phyloP scores from a whole-genome alignment of 2,888 invertebrate species.

The Drosophila kanekoi region DNA sequence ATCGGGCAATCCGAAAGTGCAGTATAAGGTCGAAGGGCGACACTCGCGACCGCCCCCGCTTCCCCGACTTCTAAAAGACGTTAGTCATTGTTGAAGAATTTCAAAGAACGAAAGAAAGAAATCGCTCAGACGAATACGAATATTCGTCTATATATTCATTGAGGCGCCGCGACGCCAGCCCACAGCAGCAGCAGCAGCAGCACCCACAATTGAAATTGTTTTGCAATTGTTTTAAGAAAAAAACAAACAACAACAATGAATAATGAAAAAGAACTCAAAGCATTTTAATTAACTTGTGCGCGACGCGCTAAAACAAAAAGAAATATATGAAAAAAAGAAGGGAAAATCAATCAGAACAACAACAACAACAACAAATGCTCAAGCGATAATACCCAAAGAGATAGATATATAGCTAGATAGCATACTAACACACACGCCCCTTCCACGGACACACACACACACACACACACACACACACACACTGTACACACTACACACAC shows the following conservation, averaged over 20 bases:
- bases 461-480: background rate
- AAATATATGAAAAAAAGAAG: slow-evolving; percentile 3
- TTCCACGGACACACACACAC: background rate
- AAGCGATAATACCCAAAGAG: slow-evolving; percentile 24
- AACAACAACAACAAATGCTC: slow-evolving; percentile 28
- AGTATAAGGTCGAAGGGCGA: slow-evolving; percentile 38
- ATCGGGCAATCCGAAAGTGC: slow-evolving; percentile 24
- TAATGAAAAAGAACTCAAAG: slow-evolving; percentile 44
- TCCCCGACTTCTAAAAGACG: slow-evolving; percentile 6
- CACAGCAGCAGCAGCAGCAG: slow-evolving; percentile 22
- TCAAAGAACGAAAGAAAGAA: slow-evolving; percentile 21
- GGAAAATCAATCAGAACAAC: slow-evolving; percentile 35
- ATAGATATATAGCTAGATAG: slow-evolving; percentile 28
- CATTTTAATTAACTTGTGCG: slow-evolving; percentile 72
- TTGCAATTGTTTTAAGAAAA: slow-evolving; percentile 62
- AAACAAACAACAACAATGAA: slow-evolving; percentile 32
- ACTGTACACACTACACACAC: background rate
- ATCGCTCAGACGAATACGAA: slow-evolving; percentile 13
- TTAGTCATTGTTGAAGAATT: slow-evolving; percentile 69
- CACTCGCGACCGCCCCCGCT: background rate
- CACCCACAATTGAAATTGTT: slow-evolving; percentile 59
- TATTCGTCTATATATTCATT: slow-evolving; percentile 39
- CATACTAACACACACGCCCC: background rate
- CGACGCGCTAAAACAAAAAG: slow-evolving; percentile 23
- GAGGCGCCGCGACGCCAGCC: slow-evolving; percentile 68